Percentiles rank a stretch among this genome's conserved stretches.
Conservation (phyloP, 1,140 invertebrate species). For the Megathymus violae region DNA sequence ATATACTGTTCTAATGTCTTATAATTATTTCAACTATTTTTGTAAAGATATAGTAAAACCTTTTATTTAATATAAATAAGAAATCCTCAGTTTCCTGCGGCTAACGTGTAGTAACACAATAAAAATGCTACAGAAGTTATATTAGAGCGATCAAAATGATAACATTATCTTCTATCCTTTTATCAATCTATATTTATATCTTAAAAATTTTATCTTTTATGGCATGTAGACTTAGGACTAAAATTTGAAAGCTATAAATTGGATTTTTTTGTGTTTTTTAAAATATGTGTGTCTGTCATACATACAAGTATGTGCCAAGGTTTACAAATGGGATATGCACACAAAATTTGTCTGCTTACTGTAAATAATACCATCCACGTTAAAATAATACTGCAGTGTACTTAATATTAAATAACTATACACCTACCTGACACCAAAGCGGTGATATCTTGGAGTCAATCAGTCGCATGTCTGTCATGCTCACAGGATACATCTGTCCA, state of each 20-base stretch:
- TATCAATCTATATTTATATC: background rate
- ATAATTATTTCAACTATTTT: no score
- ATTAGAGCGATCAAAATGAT: background rate
- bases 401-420: no score
- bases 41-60: no score
- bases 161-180: background rate
- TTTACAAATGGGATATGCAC: no score
- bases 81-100: no score
- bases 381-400: no score
- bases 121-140: background rate
- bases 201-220: background rate
- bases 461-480: constrained; percentile 90
- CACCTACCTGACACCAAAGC: constrained; percentile 90
- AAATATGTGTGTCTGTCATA: background rate
- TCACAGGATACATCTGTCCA: constrained; percentile 88
- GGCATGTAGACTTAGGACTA: background rate
- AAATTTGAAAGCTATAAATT: background rate
- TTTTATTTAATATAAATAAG: no score
- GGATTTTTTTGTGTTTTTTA: background rate
- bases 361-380: no score
- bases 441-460: constrained; percentile 89
- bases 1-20: no score
- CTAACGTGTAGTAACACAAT: no score
- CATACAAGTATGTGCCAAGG: no score
- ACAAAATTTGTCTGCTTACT: no score